Conservation (phyloP, 2,113 vertebrate genomes). For the Sturnira hondurensis region DNA sequence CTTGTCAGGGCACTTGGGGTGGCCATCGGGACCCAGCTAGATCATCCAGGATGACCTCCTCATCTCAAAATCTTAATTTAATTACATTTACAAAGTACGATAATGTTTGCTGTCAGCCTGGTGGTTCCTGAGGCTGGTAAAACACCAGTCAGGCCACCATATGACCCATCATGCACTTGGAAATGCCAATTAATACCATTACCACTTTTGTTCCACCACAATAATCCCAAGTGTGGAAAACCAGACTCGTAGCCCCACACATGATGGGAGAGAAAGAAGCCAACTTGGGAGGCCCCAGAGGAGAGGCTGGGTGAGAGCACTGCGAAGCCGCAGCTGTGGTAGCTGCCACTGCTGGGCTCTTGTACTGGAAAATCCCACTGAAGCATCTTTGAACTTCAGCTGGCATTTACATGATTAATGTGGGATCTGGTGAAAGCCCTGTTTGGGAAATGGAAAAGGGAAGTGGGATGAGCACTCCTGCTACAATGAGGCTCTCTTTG, state of each 20-base stretch:
- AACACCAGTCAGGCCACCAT: background rate
- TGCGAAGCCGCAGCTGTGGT: background rate
- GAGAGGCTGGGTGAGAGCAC: background rate
- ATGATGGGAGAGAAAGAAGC: background rate
- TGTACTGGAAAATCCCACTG: conserved; percentile 15
- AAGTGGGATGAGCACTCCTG: background rate
- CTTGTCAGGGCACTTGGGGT: background rate
- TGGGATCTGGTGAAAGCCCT: background rate
- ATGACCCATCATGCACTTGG: background rate
- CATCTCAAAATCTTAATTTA: background rate
- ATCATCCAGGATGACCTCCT: background rate
- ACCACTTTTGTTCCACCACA: background rate
- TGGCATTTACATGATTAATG: background rate
- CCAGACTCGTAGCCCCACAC: background rate
- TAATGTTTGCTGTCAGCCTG: background rate
- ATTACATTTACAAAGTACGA: background rate
- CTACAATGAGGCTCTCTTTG: background rate
- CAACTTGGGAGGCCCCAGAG: background rate
- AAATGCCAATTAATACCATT: background rate
- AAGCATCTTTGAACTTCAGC: conserved; percentile 41
- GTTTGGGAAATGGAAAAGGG: conserved; percentile 36
- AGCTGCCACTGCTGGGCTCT: background rate
- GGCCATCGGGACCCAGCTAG: background rate
- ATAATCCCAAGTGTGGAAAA: background rate
- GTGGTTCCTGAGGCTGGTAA: background rate